These are phyloP conservation scores for Chiloscyllium plagiosum DNA, from an alignment of 2,113 vertebrate species.

Conservation along the genomic window DNA sequence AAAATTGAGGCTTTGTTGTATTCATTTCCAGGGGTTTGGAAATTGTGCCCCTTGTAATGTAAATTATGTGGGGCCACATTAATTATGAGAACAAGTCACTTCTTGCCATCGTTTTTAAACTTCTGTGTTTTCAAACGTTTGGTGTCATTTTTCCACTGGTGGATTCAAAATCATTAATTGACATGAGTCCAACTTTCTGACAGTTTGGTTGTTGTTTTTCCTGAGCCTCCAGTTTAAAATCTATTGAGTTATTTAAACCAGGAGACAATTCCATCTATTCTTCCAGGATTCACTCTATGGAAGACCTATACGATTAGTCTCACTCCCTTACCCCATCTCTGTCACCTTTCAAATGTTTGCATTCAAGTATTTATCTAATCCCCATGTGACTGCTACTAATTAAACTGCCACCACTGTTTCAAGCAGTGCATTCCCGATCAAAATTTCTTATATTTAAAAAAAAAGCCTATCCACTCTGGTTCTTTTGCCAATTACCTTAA, in stretches of 20 bases:
- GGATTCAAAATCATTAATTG: too few relatives aligned
- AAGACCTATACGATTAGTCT: not conserved
- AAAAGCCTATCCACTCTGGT: not conserved
- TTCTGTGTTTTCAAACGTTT: too few relatives aligned
- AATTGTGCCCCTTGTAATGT: too few relatives aligned
- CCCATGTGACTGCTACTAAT: not conserved
- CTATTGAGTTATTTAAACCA: not conserved
- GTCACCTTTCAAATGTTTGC: not conserved
- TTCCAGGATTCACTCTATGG: too few relatives aligned
- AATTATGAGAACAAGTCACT: too few relatives aligned
- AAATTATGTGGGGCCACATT: too few relatives aligned
- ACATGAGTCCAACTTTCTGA: too few relatives aligned
- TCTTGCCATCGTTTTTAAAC: too few relatives aligned
- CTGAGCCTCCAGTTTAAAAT: not conserved
- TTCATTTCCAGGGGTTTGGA: too few relatives aligned
- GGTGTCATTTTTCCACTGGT: too few relatives aligned
- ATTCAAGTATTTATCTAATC: not conserved
- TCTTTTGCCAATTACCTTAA: not conserved
- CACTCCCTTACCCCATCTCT: not conserved
- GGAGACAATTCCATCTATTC: not conserved
- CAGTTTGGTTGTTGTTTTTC: not conserved
- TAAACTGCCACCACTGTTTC: not conserved
- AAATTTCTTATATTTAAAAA: not conserved
- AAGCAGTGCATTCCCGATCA: not conserved
- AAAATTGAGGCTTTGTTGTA: too few relatives aligned